Base-by-base conservation (phyloP, 2,888 invertebrate species). In the Chesias legatella region DNA sequence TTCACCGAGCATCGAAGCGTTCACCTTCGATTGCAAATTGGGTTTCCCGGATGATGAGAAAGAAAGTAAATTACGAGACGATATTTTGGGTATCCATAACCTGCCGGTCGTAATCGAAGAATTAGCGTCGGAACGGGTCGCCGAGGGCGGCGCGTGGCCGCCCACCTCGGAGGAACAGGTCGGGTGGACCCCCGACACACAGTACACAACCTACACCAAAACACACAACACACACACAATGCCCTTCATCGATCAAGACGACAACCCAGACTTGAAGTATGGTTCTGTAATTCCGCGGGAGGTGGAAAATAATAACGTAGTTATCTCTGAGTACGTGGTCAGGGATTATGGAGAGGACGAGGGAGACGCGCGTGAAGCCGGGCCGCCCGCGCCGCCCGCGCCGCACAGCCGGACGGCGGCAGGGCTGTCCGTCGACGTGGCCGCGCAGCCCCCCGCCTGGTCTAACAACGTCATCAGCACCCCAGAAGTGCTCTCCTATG, bases 221-320 rank as follows among this genome's bases (percentile, higher is more conserved):
- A 66, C 71, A 64, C 67, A 59, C 63, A 66, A 44, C 28, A 27
- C 33, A 37, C 22, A 72, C 66, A 74, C 69, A 59, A 58, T 72
- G 73, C 83, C 85, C 62, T 80, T 82, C 59, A 77, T 82, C 48
- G 72, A 81, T 48, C 62, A 74, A 64, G 88, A 86, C 47, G 84
- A 82, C 58, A 81, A 82, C 37, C 63, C 75, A 60, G 84, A 84
- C 56, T 55, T 69, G 48, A 80, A 81, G 63, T 63, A 69, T 48
- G 68, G 72, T 50, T 67, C 80, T 9, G 81, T 82, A 31, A 77
- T 70, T 44, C 85, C 83, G 45, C 66, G 73, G 53, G 84, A 82
- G 46, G 71, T 85, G 56, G 82, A 82, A 54, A 73, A 68, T 50
- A 79, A 77, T 53, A 61, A 79, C 47, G 63, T 75, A 33, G 60